Percentiles rank a stretch among this genome's conserved stretches.
phyloP scores from a whole-genome alignment of 2,888 invertebrate species.

The Cantharis flavilabris region DNA sequence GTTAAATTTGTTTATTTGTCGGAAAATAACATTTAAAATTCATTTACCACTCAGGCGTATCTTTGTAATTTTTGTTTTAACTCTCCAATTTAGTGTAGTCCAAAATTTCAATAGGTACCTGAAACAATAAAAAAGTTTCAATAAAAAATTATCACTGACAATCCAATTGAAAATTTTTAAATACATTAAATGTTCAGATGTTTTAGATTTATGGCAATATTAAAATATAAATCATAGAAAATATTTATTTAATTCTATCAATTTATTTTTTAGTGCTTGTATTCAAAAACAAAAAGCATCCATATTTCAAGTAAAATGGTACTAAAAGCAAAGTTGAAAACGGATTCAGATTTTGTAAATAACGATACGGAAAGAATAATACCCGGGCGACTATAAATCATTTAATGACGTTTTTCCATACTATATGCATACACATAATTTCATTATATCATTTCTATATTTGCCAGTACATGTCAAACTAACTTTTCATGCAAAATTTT shows the following conservation, averaged over 20 bases:
- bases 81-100: not conserved
- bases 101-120: not conserved
- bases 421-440: conserved; percentile 20
- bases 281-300: not conserved
- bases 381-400: conserved; percentile 24
- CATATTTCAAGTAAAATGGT: not conserved
- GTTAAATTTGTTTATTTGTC: not conserved
- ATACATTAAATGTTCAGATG: not conserved
- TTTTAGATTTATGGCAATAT: not conserved
- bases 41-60: not conserved
- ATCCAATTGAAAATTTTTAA: not conserved
- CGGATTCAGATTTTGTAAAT: not conserved
- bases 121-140: not conserved
- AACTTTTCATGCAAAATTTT: conserved; percentile 13
- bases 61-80: not conserved
- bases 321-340: not conserved
- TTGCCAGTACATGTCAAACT: conserved; percentile 18
- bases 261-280: not conserved
- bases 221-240: not conserved
- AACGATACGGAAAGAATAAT: conserved; percentile 18
- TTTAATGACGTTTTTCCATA: conserved; percentile 20
- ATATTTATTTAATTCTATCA: not conserved
- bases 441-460: conserved; percentile 26
- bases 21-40: not conserved
- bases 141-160: not conserved